These are phyloP conservation scores for Sphinx pinastri DNA, from an alignment of 2,888 invertebrate species.

Conservation along the genomic window DNA sequence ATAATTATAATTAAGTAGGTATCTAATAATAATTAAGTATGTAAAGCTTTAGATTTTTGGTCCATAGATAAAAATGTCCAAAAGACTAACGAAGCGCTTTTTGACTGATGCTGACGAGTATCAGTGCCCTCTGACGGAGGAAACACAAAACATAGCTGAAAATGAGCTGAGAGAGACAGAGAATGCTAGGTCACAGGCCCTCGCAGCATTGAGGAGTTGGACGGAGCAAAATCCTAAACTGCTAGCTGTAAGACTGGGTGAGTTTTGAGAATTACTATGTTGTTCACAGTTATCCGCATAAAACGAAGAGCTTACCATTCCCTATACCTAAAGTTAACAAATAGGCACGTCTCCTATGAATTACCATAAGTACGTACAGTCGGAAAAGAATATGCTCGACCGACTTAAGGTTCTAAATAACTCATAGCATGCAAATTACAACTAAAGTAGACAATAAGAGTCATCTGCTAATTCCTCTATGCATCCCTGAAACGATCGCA, in stretches of 20 bases:
- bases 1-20: no score
- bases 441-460: no score
- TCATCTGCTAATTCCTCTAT: no score
- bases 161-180: slow-evolving; percentile 88
- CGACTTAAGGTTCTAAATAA: no score
- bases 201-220: slow-evolving; percentile 88
- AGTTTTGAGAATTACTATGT: slow-evolving; percentile 36
- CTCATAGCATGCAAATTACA: no score
- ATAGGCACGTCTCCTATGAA: no score
- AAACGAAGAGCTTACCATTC: no score
- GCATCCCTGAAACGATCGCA: no score
- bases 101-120: slow-evolving; percentile 87
- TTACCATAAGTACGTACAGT: no score
- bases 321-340: no score
- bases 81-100: slow-evolving; percentile 69
- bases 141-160: slow-evolving; percentile 86
- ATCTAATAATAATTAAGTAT: background rate
- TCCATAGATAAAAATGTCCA: slow-evolving; percentile 56
- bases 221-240: slow-evolving; percentile 88
- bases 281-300: no score
- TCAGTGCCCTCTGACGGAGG: slow-evolving; percentile 83
- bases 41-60: background rate
- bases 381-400: no score
- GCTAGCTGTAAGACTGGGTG: slow-evolving; percentile 87
- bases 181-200: slow-evolving; percentile 85